phyloP scores from a whole-genome alignment of 2,113 vertebrate species.

The Setophaga petechia region DNA sequence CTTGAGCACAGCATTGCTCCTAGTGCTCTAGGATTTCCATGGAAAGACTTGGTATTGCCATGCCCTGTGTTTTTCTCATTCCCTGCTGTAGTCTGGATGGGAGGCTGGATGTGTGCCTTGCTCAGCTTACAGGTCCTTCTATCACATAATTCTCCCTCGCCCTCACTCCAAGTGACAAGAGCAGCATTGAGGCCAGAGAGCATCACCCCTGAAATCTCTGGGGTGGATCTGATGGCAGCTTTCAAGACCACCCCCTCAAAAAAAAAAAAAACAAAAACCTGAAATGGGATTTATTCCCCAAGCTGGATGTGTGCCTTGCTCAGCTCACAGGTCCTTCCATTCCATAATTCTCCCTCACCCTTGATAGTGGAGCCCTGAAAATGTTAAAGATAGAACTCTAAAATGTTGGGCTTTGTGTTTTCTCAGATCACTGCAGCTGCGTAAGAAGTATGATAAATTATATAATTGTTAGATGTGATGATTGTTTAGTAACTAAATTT shows the following conservation, averaged over 20 bases:
- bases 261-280: background rate
- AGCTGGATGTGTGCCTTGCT: too few relatives aligned
- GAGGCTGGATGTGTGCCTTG: background rate
- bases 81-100: background rate
- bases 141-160: background rate
- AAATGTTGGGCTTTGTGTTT: too few relatives aligned
- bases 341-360: too few relatives aligned
- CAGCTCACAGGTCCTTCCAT: background rate
- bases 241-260: background rate
- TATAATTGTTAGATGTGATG: too few relatives aligned
- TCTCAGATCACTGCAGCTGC: too few relatives aligned
- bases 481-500: too few relatives aligned
- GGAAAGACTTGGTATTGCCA: background rate
- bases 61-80: background rate
- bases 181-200: background rate
- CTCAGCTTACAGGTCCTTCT: background rate
- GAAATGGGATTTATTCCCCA: background rate
- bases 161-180: background rate
- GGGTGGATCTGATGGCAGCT: background rate
- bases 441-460: too few relatives aligned
- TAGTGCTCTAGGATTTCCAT: background rate
- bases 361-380: too few relatives aligned
- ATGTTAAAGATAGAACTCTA: too few relatives aligned
- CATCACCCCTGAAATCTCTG: background rate
- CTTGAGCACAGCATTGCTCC: rapidly evolving